phyloP scores from a whole-genome alignment of 1,140 invertebrate species.

The Bombus impatiens region DNA sequence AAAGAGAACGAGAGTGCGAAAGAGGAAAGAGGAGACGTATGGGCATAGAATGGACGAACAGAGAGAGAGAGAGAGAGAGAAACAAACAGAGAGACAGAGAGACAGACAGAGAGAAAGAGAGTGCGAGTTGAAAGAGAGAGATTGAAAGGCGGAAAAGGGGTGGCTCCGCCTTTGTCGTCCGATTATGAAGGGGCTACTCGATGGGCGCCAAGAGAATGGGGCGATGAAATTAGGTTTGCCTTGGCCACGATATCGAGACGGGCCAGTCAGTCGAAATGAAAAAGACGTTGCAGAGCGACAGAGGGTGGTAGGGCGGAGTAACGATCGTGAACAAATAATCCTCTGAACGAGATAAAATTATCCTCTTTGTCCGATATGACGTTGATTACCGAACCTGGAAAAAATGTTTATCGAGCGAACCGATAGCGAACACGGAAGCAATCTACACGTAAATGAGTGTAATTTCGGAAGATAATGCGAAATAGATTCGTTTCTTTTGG shows the following conservation, averaged over 20 bases:
- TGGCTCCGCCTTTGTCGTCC: slow-evolving; percentile 68
- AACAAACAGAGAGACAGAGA: neutral
- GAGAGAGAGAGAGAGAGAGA: neutral
- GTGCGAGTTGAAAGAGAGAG: neutral
- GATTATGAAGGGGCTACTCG: slow-evolving; percentile 69
- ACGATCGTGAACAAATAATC: slow-evolving; percentile 54
- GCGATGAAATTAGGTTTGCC: slow-evolving; percentile 70
- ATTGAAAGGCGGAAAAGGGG: slow-evolving; percentile 42
- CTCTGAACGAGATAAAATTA: slow-evolving; percentile 30
- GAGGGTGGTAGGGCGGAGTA: neutral
- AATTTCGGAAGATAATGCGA: neutral
- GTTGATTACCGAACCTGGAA: neutral
- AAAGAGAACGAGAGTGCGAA: neutral
- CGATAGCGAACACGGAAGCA: neutral
- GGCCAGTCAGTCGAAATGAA: slow-evolving; percentile 42
- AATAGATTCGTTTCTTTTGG: neutral
- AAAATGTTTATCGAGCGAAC: neutral
- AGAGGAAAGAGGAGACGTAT: neutral
- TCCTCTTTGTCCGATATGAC: slow-evolving; percentile 31
- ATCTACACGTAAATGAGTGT: neutral
- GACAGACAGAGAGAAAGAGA: neutral
- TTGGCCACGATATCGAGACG: slow-evolving; percentile 66
- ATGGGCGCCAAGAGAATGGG: slow-evolving; percentile 51
- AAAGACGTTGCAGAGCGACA: slow-evolving; percentile 27
- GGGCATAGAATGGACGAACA: neutral